Percentiles rank a stretch among this genome's conserved stretches.
Evolutionary conservation across 2,888 invertebrate genomes (phyloP).

Genomic region (Philaethria dido): DNA sequence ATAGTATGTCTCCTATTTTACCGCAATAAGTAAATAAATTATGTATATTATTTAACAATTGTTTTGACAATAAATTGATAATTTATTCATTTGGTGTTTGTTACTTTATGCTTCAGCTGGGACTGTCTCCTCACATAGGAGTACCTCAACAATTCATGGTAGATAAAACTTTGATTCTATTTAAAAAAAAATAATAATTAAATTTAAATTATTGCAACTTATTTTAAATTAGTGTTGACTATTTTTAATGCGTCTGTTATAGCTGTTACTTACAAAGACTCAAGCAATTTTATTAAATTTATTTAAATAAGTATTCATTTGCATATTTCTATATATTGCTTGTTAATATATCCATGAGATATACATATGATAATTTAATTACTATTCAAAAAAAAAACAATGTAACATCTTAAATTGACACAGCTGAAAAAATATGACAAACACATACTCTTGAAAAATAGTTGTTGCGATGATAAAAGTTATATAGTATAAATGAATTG

Average conservation of each 20-base stretch:
- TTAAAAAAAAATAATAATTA: background rate
- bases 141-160: conserved; percentile 17
- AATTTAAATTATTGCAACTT: background rate
- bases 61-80: background rate
- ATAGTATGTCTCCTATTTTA: too few relatives aligned
- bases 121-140: conserved; percentile 7
- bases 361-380: too few relatives aligned
- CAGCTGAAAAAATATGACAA: too few relatives aligned
- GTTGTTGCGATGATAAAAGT: background rate
- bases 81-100: background rate
- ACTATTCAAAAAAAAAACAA: too few relatives aligned
- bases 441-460: too few relatives aligned
- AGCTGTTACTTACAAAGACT: too few relatives aligned
- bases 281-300: too few relatives aligned
- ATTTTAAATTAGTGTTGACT: background rate
- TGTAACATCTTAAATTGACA: too few relatives aligned
- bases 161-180: background rate
- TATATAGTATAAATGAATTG: background rate
- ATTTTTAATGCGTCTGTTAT: too few relatives aligned
- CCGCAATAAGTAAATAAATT: background rate
- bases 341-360: too few relatives aligned
- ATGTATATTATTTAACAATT: background rate
- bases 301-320: too few relatives aligned
- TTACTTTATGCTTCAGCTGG: conserved; percentile 18
- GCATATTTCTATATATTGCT: too few relatives aligned